Evolutionary conservation across 2,113 vertebrate genomes (phyloP).

Genomic region (Xenopus borealis): DNA sequence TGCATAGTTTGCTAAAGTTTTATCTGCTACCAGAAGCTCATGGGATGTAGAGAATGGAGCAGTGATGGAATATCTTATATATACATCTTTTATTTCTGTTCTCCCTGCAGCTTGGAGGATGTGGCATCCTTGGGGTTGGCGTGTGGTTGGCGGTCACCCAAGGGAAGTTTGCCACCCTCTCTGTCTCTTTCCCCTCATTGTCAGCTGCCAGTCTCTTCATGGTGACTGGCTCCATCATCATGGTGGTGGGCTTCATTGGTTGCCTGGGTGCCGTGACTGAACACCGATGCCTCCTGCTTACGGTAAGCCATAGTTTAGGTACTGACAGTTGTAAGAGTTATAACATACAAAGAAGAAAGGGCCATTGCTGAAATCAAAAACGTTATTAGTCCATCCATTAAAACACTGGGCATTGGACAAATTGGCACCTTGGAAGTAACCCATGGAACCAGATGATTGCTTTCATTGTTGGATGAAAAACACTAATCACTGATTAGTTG

Average conservation of each 20-base stretch:
- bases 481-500: no score
- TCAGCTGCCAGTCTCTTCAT: conserved; percentile 77
- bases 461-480: no score
- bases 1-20: background rate
- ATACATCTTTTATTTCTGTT: background rate
- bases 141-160: conserved; percentile 80
- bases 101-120: conserved; percentile 70
- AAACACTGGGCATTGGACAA: no score
- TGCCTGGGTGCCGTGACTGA: conserved; percentile 80
- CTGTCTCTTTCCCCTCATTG: conserved; percentile 76
- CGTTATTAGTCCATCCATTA: no score
- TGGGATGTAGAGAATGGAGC: no score
- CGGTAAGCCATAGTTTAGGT: conserved; percentile 55
- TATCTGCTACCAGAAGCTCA: background rate
- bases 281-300: conserved; percentile 75
- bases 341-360: no score
- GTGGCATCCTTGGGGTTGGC: conserved; percentile 76
- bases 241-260: conserved; percentile 81
- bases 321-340: no score
- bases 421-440: no score
- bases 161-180: conserved; percentile 75
- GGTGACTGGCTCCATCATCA: conserved; percentile 73
- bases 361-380: no score
- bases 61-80: background rate
- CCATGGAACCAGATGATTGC: no score